phyloP scores from a whole-genome alignment of 2,797 vertebrate genomes.

The Diplodus puntazzo region DNA sequence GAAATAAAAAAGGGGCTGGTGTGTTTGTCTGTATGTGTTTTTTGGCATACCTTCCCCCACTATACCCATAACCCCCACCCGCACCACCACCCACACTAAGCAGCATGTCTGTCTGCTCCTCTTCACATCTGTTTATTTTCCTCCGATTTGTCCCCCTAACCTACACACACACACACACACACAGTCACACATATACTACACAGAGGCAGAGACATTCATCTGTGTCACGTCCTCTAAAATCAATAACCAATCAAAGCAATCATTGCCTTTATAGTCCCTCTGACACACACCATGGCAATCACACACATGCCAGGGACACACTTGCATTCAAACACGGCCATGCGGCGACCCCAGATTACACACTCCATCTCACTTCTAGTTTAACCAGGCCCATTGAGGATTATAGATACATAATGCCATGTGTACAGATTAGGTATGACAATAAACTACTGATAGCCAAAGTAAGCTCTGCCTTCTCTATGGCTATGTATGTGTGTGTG shows the following conservation, averaged over 20 bases:
- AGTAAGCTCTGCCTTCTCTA: constrained; percentile 77
- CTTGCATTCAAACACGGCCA: constrained; percentile 49
- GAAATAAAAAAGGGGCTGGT: constrained; percentile 31
- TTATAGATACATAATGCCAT: constrained; percentile 80
- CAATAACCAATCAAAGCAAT: constrained; percentile 86
- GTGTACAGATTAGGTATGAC: constrained; percentile 87
- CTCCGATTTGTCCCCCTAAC: constrained; percentile 52
- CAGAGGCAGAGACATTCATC: constrained; percentile 49
- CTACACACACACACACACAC: not conserved
- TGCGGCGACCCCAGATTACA: constrained; percentile 73
- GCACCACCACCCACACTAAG: constrained; percentile 42
- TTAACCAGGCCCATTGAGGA: constrained; percentile 80
- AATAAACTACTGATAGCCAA: constrained; percentile 85
- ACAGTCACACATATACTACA: constrained; percentile 24
- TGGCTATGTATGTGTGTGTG: constrained; percentile 52
- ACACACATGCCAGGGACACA: constrained; percentile 50
- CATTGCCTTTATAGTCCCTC: constrained; percentile 80
- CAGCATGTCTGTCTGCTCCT: constrained; percentile 67
- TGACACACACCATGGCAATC: constrained; percentile 69
- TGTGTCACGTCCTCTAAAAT: constrained; percentile 72
- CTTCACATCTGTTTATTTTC: constrained; percentile 73
- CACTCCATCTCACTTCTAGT: constrained; percentile 79
- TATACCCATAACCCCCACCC: constrained; percentile 28
- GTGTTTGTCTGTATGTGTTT: not conserved
- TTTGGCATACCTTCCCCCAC: constrained; percentile 12